Conservation (phyloP, 2,797 vertebrate genomes). For the Loriculus beryllinus region DNA sequence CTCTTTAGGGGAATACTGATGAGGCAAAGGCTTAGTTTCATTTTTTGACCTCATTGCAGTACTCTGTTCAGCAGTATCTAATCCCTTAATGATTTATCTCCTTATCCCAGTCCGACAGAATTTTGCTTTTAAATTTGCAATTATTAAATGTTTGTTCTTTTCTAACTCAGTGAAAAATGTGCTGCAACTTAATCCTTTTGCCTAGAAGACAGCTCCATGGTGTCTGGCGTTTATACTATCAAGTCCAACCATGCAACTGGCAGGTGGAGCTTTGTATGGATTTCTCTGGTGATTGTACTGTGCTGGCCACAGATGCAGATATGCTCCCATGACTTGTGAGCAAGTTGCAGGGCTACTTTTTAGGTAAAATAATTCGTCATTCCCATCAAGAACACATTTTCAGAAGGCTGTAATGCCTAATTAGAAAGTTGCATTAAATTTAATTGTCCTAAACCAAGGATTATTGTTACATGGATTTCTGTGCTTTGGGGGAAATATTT, state of each 20-base stretch:
- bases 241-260: background rate
- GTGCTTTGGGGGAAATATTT: background rate
- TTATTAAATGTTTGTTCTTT: constrained; percentile 65
- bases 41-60: constrained; percentile 23
- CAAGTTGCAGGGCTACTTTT: background rate
- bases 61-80: constrained; percentile 36
- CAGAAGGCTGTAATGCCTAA: background rate
- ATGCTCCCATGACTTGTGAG: background rate
- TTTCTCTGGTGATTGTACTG: background rate
- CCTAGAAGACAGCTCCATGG: background rate
- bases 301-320: background rate
- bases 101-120: constrained; percentile 15
- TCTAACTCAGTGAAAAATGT: constrained; percentile 49
- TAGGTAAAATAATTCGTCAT: background rate
- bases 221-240: constrained; percentile 1
- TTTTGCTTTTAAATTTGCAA: constrained; percentile 66
- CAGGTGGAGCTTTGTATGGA: background rate
- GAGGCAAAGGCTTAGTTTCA: constrained; percentile 29
- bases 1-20: constrained; percentile 1
- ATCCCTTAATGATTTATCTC: constrained; percentile 45
- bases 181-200: constrained; percentile 26
- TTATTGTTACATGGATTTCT: background rate
- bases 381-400: background rate
- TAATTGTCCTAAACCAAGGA: background rate
- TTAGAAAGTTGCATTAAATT: background rate